These are phyloP conservation scores for Lycaena phlaeas DNA, from an alignment of 2,888 invertebrate genomes.

Conservation along the genomic window DNA sequence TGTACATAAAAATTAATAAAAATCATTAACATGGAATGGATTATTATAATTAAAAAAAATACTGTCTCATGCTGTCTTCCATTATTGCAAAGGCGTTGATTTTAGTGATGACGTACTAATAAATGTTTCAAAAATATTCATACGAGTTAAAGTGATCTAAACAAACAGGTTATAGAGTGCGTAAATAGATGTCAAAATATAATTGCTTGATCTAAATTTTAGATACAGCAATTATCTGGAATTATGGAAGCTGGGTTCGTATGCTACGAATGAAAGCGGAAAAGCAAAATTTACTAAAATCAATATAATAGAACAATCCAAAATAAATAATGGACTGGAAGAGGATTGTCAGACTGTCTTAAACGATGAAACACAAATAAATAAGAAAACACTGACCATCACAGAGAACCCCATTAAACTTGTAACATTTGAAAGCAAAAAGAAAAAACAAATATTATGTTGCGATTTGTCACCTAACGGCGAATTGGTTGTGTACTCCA, in stretches of 20 bases:
- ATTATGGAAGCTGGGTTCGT: slow-evolving; percentile 68
- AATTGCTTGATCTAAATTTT: slow-evolving; percentile 17
- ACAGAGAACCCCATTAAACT: slow-evolving; percentile 77
- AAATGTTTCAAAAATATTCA: no score
- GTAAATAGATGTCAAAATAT: no score
- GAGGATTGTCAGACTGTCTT: slow-evolving; percentile 34
- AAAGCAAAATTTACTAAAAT: slow-evolving; percentile 33
- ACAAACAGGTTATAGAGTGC: no score
- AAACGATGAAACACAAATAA: slow-evolving; percentile 11
- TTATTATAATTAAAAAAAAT: no score
- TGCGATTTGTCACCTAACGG: slow-evolving; percentile 81
- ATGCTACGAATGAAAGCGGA: slow-evolving; percentile 75
- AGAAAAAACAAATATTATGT: slow-evolving; percentile 78
- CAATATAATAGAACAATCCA: slow-evolving; percentile 23
- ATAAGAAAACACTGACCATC: slow-evolving; percentile 42
- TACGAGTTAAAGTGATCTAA: no score
- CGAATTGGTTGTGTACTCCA: slow-evolving; percentile 83
- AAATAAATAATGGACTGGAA: slow-evolving; percentile 30
- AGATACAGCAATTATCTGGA: slow-evolving; percentile 70
- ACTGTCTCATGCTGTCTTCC: no score
- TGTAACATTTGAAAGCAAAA: slow-evolving; percentile 77
- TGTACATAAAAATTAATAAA: no score
- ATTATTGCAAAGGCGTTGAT: no score
- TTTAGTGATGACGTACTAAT: no score
- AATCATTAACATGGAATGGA: no score